Percentiles rank a stretch among this genome's conserved stretches.
Evolutionary conservation across 2,888 invertebrate species (phyloP).

Genomic region (Trypoxylon attenuatum): DNA sequence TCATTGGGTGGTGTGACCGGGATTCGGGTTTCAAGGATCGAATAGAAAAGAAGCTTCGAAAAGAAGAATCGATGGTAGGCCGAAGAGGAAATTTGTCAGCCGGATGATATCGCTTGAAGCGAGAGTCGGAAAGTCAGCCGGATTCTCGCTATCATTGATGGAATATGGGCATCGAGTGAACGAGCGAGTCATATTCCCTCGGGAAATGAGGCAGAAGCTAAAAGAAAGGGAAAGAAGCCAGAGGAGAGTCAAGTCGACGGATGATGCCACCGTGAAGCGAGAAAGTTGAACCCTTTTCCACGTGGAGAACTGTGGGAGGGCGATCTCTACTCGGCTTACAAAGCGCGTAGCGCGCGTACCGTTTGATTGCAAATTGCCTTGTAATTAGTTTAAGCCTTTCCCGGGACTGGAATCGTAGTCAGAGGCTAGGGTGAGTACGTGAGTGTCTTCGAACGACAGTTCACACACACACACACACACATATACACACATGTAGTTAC

Average conservation of each 20-base stretch:
- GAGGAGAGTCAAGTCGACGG: slow-evolving; percentile 11
- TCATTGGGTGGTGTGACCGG: no score
- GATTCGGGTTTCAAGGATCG: not conserved
- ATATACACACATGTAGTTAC: no score
- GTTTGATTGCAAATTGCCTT: slow-evolving; percentile 3
- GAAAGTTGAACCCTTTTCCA: slow-evolving; percentile 17
- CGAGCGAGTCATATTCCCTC: not conserved
- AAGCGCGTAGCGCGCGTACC: not conserved
- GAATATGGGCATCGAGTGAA: no score
- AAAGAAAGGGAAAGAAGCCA: not conserved
- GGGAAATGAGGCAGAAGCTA: slow-evolving; percentile 12
- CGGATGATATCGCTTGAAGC: not conserved
- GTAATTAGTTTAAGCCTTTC: not conserved
- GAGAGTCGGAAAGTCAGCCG: no score
- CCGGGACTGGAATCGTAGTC: not conserved
- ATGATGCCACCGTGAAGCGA: slow-evolving; percentile 7
- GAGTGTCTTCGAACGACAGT: no score
- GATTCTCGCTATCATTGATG: no score
- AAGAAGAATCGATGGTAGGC: not conserved
- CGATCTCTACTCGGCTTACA: not conserved
- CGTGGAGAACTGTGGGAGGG: not conserved
- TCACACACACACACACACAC: no score
- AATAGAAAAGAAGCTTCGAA: not conserved
- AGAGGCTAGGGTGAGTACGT: no score
- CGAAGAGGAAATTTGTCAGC: slow-evolving; percentile 14